phyloP scores from a whole-genome alignment of 2,888 invertebrate genomes.

The Axea sp. region DNA sequence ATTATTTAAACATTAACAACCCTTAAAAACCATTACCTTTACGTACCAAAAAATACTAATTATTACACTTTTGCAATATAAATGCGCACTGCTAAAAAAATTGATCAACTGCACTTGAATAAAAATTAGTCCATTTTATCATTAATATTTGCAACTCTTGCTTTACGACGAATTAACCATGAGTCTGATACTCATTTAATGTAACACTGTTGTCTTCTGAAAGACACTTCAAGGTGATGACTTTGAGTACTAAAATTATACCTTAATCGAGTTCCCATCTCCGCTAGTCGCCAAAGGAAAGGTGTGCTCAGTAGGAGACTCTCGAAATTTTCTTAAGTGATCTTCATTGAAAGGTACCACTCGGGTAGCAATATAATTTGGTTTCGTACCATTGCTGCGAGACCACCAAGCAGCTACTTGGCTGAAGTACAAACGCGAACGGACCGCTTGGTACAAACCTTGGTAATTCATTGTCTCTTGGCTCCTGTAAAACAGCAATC shows the following conservation, averaged over 20 bases:
- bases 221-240: not conserved
- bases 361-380: slow-evolving; percentile 79
- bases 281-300: slow-evolving; percentile 87
- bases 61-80: too few species aligned
- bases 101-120: too few species aligned
- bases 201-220: too few species aligned
- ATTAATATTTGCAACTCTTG: too few species aligned
- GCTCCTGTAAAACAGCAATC: slow-evolving; percentile 64
- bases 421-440: slow-evolving; percentile 97
- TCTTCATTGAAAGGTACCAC: slow-evolving; percentile 74
- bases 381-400: slow-evolving; percentile 76
- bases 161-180: too few species aligned
- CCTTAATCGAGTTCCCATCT: slow-evolving; percentile 83
- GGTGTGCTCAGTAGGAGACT: slow-evolving; percentile 83
- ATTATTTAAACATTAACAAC: too few species aligned
- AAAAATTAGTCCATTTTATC: too few species aligned
- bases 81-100: too few species aligned
- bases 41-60: too few species aligned
- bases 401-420: slow-evolving; percentile 96
- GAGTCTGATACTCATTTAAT: too few species aligned
- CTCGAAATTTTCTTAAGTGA: slow-evolving; percentile 76
- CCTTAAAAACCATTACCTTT: too few species aligned
- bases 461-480: slow-evolving; percentile 80
- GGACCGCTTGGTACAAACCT: slow-evolving; percentile 93
- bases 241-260: slow-evolving; percentile 66